Evolutionary conservation across 2,113 vertebrate genomes (phyloP), one percentile per base, ranked within the genome.

Genomic region (Scalopus aquaticus): DNA sequence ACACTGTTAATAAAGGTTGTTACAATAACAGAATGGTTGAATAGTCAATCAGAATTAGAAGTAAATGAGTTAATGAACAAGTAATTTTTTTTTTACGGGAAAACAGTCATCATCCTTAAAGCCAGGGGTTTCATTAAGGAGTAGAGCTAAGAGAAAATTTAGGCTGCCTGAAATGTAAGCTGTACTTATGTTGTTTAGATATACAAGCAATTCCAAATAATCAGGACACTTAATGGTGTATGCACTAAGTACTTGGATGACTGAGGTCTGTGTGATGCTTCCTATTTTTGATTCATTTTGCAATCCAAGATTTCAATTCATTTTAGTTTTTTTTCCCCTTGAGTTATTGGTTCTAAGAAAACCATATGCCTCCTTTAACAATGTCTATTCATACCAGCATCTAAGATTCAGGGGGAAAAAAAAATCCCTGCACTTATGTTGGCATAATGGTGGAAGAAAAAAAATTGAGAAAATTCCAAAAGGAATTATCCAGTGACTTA

Each of bases 1-100:
- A 93, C 49, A 80, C 54, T 74, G 92, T 89, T 97, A 92, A 77
- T 24, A 95, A 73, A 93, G 74, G 19, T 90, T 97, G 72, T 64
- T 90, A 74, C 56, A 44, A 6, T 93, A 95, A 87, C 42, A 81
- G 77, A 69, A 74, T 42, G 81, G 26, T 16, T 90, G 60, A 42
- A 44, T 79, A 95, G 88, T 26, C 62, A 76, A 32, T 19, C 94
- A 84, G 88, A 54, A 91, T 93, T 30, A 82, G 35, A 78, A 44
- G 67, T 62, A 73, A 91, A 32, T 93, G 30, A 85, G 58, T 49
- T 9, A 77, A 90, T 92, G 65, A 44, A 89, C 22, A 85, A 78
- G 46, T 80, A 67, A 35, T 76, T 87, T 91, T 83, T 79, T 95
- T 56, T 37, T 91, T 81, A 51, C 58, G 87, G 95, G 35, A 86